phyloP scores from a whole-genome alignment of 2,797 vertebrate species.

The Gallinago stenura region DNA sequence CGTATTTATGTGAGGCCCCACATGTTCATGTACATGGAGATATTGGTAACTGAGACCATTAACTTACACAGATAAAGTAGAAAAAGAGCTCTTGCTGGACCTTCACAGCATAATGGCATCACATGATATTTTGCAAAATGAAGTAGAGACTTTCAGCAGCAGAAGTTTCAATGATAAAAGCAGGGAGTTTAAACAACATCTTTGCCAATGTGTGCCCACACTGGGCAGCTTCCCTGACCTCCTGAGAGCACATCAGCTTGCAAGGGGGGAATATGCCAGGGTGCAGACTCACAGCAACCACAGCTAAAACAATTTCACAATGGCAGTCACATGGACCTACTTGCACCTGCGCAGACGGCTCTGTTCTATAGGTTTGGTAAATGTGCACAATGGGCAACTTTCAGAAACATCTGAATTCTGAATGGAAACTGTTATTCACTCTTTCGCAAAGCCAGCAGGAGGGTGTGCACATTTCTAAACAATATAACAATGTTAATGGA shows the following conservation, averaged over 20 bases:
- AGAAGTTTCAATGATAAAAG: not conserved
- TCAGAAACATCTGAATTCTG: not conserved
- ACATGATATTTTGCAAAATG: not conserved
- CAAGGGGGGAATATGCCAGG: not conserved
- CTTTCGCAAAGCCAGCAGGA: not conserved
- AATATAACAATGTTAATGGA: not conserved
- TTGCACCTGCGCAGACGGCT: not conserved
- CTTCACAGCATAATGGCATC: not conserved
- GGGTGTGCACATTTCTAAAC: not conserved
- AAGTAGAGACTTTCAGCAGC: not conserved
- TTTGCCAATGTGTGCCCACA: not conserved
- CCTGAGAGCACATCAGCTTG: not conserved
- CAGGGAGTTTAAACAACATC: not conserved
- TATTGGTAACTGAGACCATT: not conserved
- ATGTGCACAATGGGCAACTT: not conserved
- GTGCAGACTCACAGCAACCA: not conserved
- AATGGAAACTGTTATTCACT: not conserved
- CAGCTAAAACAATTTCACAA: not conserved
- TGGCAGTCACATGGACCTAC: not conserved
- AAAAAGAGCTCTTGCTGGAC: not conserved
- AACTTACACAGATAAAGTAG: not conserved
- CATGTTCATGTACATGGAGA: fast-evolving
- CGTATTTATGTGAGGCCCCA: not conserved
- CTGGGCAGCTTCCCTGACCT: not conserved
- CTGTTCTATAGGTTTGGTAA: not conserved